Evolutionary conservation across 2,888 invertebrate genomes (phyloP).

Genomic region (Diarsia brunnea): DNA sequence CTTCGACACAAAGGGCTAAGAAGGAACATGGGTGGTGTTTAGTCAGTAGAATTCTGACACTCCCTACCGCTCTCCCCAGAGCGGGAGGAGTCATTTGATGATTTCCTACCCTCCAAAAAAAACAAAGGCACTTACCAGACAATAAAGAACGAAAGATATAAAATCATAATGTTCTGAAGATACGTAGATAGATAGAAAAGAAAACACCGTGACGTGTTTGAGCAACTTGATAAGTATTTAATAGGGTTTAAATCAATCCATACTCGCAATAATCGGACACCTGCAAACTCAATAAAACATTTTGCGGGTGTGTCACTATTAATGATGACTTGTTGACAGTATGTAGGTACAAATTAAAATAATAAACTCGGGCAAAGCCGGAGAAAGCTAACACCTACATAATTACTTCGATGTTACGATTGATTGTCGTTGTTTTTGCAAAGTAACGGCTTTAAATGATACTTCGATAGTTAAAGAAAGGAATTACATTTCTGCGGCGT

Average conservation of each 20-base stretch:
- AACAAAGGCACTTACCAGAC: too few relatives aligned
- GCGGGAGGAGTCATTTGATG: too few relatives aligned
- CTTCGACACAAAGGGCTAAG: too few relatives aligned
- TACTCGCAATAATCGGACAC: neutral
- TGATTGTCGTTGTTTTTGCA: slow-evolving; percentile 7
- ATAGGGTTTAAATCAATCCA: slow-evolving; percentile 3
- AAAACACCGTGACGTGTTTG: neutral
- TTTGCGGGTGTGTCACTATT: slow-evolving; percentile 9
- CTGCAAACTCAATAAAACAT: neutral
- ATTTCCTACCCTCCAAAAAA: too few relatives aligned
- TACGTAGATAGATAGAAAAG: neutral
- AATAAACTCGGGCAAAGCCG: neutral
- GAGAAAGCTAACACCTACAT: slow-evolving; percentile 26
- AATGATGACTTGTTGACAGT: slow-evolving; percentile 7
- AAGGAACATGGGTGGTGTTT: too few relatives aligned
- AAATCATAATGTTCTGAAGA: neutral
- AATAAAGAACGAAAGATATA: too few relatives aligned
- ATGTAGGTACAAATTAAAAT: neutral
- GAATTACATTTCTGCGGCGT: neutral
- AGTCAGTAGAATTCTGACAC: too few relatives aligned
- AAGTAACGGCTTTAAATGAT: slow-evolving; percentile 35
- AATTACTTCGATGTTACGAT: neutral
- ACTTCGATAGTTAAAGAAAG: neutral
- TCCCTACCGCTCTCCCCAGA: too few relatives aligned
- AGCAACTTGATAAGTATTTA: neutral